These are phyloP conservation scores for Epinephelus cyanopodus DNA, from an alignment of 2,113 vertebrate species.

Conservation along the genomic window DNA sequence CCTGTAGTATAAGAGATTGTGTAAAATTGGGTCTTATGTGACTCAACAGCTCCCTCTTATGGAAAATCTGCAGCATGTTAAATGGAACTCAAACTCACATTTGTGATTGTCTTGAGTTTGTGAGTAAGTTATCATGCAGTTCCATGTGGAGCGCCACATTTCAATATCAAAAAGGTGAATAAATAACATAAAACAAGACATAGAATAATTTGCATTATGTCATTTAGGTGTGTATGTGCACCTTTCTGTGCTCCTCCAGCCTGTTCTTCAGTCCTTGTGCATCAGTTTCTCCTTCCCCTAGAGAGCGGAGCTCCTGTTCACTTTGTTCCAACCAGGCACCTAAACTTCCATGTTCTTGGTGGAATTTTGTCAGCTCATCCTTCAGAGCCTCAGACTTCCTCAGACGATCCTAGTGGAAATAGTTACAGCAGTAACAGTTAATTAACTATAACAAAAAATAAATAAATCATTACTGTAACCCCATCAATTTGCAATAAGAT, in stretches of 20 bases:
- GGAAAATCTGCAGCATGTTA: not conserved
- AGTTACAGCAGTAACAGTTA: not conserved
- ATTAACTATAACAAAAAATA: not conserved
- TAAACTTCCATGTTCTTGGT: constrained; percentile 90
- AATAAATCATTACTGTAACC: not conserved
- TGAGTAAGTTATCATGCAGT: not conserved
- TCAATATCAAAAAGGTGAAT: not conserved
- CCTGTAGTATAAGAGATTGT: not conserved
- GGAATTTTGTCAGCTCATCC: constrained; percentile 93
- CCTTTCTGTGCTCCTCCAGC: constrained; percentile 86
- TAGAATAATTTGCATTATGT: not conserved
- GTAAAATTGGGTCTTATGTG: not conserved
- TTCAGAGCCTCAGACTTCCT: constrained; percentile 87
- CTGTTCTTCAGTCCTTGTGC: constrained; percentile 82
- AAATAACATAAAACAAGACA: not conserved
- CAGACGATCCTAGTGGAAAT: constrained; percentile 82
- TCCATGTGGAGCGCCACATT: not conserved
- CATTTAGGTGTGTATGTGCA: constrained; percentile 18
- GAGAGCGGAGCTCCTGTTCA: constrained; percentile 87
- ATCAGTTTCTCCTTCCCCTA: constrained; percentile 82
- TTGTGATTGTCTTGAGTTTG: not conserved
- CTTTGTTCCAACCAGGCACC: constrained; percentile 90
- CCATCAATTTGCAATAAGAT: not conserved
- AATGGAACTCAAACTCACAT: not conserved
- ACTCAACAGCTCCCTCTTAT: constrained; percentile 3